These are phyloP conservation scores for Chrysopa pallens DNA, from an alignment of 1,140 invertebrate species.

Conservation along the genomic window DNA sequence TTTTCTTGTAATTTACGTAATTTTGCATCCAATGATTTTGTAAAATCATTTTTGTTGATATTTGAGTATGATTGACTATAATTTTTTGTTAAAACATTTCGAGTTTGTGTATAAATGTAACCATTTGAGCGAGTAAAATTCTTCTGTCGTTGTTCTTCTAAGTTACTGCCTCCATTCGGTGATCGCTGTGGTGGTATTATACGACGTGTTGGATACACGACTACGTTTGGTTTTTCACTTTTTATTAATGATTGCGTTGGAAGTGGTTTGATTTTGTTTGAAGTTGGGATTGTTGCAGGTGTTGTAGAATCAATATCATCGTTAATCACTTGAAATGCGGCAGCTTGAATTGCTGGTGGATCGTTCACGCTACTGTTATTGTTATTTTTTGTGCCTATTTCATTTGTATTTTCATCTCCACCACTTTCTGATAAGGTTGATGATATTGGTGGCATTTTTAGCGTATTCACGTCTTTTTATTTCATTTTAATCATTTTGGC, in stretches of 20 bases:
- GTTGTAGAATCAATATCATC: not conserved
- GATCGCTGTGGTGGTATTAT: slow-evolving; percentile 6
- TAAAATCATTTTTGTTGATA: slow-evolving; percentile 29
- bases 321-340: not conserved
- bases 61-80: not conserved
- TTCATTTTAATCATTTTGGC: no score
- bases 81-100: slow-evolving; percentile 3
- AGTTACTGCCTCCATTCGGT: slow-evolving; percentile 6
- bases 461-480: no score
- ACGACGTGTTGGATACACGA: slow-evolving; percentile 27
- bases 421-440: no score
- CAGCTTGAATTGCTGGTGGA: not conserved
- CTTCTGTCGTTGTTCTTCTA: slow-evolving; percentile 18
- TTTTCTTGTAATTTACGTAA: slow-evolving; percentile 38
- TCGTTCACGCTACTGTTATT: not conserved
- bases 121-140: slow-evolving; percentile 17
- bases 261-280: slow-evolving; percentile 13
- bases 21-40: slow-evolving; percentile 41
- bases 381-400: not conserved
- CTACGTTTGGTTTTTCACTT: slow-evolving; percentile 24
- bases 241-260: not conserved
- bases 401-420: no score
- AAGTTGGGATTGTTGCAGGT: slow-evolving; percentile 8
- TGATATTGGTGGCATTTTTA: no score
- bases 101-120: slow-evolving; percentile 10